These are phyloP conservation scores for Peromyscus maniculatus DNA, from an alignment of 2,113 vertebrate genomes.

Conservation along the genomic window DNA sequence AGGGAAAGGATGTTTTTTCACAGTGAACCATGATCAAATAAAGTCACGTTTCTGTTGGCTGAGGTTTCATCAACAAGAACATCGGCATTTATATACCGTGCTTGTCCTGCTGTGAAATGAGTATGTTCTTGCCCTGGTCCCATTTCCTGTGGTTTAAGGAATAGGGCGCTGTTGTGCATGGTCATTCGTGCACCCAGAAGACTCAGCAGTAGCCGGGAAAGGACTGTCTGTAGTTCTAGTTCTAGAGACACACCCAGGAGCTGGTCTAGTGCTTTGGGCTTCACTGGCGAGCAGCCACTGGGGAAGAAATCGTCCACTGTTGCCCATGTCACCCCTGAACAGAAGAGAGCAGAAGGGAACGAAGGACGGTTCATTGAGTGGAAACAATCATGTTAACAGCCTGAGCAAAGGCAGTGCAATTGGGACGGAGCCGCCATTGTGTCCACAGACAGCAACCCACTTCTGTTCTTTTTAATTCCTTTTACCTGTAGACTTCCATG, in stretches of 20 bases:
- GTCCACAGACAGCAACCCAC: too few relatives aligned
- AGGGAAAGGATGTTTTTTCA: constrained; percentile 55
- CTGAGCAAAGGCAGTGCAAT: rapidly evolving
- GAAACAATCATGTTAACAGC: neutral
- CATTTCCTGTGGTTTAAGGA: neutral
- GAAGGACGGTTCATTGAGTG: neutral
- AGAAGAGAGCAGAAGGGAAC: neutral
- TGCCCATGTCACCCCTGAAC: neutral
- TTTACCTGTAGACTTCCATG: neutral
- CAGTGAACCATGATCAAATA: constrained; percentile 49
- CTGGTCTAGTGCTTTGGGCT: neutral
- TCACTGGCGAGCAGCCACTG: neutral
- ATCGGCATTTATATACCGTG: constrained; percentile 49
- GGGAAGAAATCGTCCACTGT: neutral
- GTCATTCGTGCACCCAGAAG: neutral
- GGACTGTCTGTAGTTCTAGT: neutral
- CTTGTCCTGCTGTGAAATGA: neutral
- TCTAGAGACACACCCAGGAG: neutral
- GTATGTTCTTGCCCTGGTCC: neutral
- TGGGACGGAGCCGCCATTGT: neutral
- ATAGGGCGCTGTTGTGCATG: rapidly evolving
- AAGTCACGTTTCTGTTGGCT: constrained; percentile 61
- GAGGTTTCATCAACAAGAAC: constrained; percentile 79
- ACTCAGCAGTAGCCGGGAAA: rapidly evolving
- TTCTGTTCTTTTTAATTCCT: neutral